These are phyloP conservation scores for Rhadina sibilatrix DNA, from an alignment of 2,113 vertebrate species.

Conservation along the genomic window DNA sequence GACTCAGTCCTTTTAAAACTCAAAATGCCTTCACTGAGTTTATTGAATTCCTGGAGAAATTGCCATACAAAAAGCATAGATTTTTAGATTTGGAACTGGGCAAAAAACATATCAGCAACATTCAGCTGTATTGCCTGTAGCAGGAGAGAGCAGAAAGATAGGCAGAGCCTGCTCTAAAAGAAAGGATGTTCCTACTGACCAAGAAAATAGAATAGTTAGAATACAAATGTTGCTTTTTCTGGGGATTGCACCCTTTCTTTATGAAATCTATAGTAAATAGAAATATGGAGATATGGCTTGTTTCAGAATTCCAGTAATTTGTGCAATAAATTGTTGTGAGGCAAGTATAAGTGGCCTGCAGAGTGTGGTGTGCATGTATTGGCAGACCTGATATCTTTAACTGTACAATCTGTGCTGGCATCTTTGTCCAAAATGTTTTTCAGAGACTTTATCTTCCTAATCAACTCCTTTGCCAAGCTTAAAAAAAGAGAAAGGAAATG, in stretches of 20 bases:
- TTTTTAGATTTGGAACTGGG: neutral
- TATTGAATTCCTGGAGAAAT: neutral
- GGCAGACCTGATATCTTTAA: constrained; percentile 36
- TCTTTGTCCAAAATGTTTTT: constrained; percentile 47
- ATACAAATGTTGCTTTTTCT: neutral
- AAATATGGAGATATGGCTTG: neutral
- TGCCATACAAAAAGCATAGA: neutral
- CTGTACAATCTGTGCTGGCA: constrained; percentile 60
- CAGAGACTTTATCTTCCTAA: constrained; percentile 40
- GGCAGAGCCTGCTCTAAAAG: neutral
- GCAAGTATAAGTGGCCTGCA: neutral
- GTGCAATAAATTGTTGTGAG: constrained; percentile 13
- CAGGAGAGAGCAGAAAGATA: neutral
- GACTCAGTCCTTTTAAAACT: neutral
- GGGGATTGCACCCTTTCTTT: neutral
- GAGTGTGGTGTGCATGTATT: neutral
- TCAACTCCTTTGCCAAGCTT: constrained; percentile 37
- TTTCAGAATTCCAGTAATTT: constrained; percentile 32
- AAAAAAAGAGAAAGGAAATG: neutral
- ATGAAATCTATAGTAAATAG: neutral
- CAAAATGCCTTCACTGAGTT: neutral
- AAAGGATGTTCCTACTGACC: neutral
- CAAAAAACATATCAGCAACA: neutral
- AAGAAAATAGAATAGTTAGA: neutral
- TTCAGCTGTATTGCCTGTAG: neutral